Evolutionary conservation across 2,113 vertebrate genomes (phyloP).

Genomic region (Sardina pilchardus): DNA sequence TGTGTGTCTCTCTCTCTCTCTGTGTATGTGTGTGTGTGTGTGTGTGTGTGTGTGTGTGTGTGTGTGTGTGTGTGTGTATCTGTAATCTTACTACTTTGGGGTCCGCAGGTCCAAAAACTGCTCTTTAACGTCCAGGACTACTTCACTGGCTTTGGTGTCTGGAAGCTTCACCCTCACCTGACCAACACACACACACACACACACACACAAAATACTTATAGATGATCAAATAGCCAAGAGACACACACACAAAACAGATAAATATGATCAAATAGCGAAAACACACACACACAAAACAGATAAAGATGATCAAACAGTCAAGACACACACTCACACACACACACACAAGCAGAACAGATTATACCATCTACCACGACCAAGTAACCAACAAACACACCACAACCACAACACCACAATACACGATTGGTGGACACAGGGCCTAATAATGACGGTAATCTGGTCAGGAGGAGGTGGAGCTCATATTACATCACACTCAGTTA

Average conservation of each 20-base stretch:
- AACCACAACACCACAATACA: no score
- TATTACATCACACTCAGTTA: no score
- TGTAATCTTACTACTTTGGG: conserved; percentile 82
- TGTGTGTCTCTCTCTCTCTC: neutral
- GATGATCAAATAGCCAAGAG: neutral
- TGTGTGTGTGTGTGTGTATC: neutral
- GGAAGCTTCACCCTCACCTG: conserved; percentile 92
- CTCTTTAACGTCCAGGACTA: conserved; percentile 84
- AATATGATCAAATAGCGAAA: neutral
- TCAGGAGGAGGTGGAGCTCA: no score
- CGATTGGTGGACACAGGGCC: no score
- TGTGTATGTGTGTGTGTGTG: neutral
- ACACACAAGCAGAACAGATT: no score
- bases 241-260: neutral
- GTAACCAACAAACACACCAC: no score
- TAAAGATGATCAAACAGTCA: no score
- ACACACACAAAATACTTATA: neutral
- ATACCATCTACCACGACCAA: no score
- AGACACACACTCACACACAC: neutral
- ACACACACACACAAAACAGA: neutral
- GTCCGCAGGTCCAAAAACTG: conserved; percentile 86
- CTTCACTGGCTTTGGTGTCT: conserved; percentile 78
- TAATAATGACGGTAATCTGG: no score
- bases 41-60: neutral
- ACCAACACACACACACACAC: conserved; percentile 4